These are phyloP conservation scores for Mylabris phalerata DNA, from an alignment of 1,140 invertebrate genomes.

Conservation along the genomic window DNA sequence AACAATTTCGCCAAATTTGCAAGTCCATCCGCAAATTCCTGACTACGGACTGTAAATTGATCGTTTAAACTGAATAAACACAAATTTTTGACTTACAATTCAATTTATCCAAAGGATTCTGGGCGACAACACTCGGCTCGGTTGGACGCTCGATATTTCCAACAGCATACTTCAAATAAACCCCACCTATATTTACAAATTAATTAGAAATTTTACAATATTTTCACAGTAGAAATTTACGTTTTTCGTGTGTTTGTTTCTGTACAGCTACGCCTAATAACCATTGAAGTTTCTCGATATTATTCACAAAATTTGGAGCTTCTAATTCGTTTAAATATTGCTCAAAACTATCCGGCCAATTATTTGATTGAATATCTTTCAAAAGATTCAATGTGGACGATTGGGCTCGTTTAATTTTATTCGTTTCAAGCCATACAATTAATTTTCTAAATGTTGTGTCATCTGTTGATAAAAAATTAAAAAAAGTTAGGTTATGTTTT, in stretches of 20 bases:
- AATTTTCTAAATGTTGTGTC: conserved; percentile 67
- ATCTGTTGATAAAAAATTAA: conserved; percentile 20
- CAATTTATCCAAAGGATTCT: conserved; percentile 76
- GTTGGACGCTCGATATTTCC: conserved; percentile 52
- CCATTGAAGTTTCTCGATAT: conserved; percentile 73
- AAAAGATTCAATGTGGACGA: conserved; percentile 73
- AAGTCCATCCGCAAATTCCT: conserved; percentile 77
- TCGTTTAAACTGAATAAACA: neutral
- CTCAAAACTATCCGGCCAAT: conserved; percentile 68
- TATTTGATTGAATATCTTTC: conserved; percentile 52
- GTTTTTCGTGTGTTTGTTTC: conserved; percentile 75
- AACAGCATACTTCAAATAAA: conserved; percentile 61
- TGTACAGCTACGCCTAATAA: conserved; percentile 74
- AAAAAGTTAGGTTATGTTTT: conserved; percentile 15
- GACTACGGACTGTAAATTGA: conserved; percentile 64
- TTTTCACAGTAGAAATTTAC: conserved; percentile 46
- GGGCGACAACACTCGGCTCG: conserved; percentile 61
- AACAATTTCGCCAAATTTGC: conserved; percentile 68
- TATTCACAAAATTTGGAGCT: conserved; percentile 49
- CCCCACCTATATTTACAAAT: conserved; percentile 51
- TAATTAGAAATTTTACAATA: neutral
- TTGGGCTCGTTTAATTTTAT: conserved; percentile 84
- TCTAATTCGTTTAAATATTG: conserved; percentile 71
- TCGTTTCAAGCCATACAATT: conserved; percentile 88
- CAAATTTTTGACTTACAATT: conserved; percentile 60